A percentile compares a stretch with the other conserved stretches of the same genome.
phyloP scores from a whole-genome alignment of 2,888 invertebrate species.

The Eupithecia subumbrata region DNA sequence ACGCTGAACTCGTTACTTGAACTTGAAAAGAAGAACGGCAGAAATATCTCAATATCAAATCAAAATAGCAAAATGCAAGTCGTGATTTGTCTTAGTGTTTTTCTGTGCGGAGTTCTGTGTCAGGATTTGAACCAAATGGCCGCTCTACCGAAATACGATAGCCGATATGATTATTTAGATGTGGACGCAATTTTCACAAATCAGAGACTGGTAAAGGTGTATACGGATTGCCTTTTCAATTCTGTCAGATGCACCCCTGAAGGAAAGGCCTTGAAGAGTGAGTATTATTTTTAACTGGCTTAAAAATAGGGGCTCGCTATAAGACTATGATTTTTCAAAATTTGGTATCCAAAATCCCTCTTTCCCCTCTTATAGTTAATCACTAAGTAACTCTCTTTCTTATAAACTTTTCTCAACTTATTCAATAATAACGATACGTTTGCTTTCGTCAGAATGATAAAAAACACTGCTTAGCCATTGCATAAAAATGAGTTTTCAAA shows the following conservation, averaged over 20 bases:
- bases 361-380: not conserved
- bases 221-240: constrained; percentile 88
- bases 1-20: not conserved
- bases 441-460: not conserved
- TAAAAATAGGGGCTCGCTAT: not conserved
- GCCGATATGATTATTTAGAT: constrained; percentile 88
- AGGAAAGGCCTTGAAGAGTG: constrained; percentile 88
- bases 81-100: constrained; percentile 63
- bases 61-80: constrained; percentile 60
- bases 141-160: constrained; percentile 76
- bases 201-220: constrained; percentile 87
- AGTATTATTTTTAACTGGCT: constrained; percentile 59
- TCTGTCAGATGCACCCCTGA: constrained; percentile 88
- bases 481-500: not conserved
- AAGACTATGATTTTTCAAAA: not conserved
- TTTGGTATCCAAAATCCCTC: not conserved
- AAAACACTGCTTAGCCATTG: not conserved
- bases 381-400: not conserved
- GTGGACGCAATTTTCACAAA: constrained; percentile 87
- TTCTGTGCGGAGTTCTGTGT: constrained; percentile 59
- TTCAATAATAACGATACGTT: not conserved
- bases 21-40: not conserved
- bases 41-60: constrained; percentile 27
- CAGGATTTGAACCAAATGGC: constrained; percentile 67
- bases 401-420: not conserved